A percentile compares a stretch with the other conserved stretches of the same genome.
Conservation (phyloP, 2,113 vertebrate species). For the Nerophis lumbriciformis region DNA sequence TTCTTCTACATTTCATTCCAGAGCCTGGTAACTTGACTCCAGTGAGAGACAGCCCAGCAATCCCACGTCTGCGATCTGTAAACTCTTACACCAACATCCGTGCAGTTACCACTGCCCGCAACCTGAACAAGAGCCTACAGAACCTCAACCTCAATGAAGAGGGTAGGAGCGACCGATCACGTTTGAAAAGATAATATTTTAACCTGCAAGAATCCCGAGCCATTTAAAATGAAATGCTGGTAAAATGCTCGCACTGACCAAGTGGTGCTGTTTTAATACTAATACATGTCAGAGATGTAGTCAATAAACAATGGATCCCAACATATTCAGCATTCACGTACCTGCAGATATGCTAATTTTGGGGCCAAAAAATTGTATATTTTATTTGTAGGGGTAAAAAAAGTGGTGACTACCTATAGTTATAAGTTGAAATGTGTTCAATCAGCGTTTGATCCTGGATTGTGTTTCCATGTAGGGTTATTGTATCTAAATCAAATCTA, state of each 20-base stretch:
- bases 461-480: too few relatives aligned
- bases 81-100: constrained; percentile 99
- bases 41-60: constrained; percentile 84
- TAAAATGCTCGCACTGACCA: neutral
- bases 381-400: too few relatives aligned
- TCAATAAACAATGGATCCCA: neutral
- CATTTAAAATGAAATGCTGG: neutral
- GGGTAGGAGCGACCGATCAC: constrained; percentile 62
- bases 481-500: too few relatives aligned
- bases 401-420: too few relatives aligned
- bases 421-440: too few relatives aligned
- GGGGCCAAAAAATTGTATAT: too few relatives aligned
- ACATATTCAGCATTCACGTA: neutral
- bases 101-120: constrained; percentile 83
- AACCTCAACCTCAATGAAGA: constrained; percentile 97
- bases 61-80: constrained; percentile 88
- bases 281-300: neutral
- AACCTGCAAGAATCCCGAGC: neutral
- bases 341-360: too few relatives aligned
- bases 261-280: too few relatives aligned
- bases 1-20: constrained; percentile 36
- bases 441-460: too few relatives aligned
- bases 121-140: constrained; percentile 95
- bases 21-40: constrained; percentile 89
- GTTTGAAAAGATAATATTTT: neutral